These are phyloP conservation scores for Cacatua alba DNA, from an alignment of 2,113 vertebrate species.

Conservation along the genomic window DNA sequence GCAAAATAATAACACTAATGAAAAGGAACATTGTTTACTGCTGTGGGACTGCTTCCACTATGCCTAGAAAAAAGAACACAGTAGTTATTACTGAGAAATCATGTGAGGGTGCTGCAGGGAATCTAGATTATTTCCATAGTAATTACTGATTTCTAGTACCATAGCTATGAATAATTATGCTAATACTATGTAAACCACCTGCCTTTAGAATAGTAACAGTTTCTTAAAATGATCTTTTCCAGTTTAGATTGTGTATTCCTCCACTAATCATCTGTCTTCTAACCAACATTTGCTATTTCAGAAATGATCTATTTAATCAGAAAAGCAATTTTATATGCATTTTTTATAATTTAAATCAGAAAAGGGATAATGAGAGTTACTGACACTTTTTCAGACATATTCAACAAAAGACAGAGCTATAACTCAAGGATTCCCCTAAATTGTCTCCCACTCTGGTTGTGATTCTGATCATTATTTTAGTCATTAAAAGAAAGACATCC, in stretches of 20 bases:
- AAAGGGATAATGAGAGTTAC: not conserved
- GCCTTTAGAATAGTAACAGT: not conserved
- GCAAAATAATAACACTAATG: not conserved
- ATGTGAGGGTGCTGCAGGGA: not conserved
- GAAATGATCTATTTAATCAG: not conserved
- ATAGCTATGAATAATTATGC: not conserved
- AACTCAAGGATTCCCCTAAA: not conserved
- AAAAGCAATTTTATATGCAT: not conserved
- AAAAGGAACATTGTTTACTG: not conserved
- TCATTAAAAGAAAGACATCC: not conserved
- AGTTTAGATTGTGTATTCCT: not conserved
- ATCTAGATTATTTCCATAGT: constrained; percentile 14
- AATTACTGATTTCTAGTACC: constrained; percentile 26
- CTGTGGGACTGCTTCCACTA: not conserved
- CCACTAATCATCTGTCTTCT: not conserved
- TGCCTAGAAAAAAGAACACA: not conserved
- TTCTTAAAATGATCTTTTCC: not conserved
- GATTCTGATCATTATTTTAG: not conserved
- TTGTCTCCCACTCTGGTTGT: rapidly evolving
- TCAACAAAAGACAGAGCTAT: not conserved
- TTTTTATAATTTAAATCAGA: not conserved
- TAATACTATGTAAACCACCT: not conserved
- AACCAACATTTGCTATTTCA: not conserved
- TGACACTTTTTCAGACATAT: not conserved
- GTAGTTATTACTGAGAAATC: not conserved